Percentiles rank a stretch among this genome's conserved stretches.
Conservation (phyloP, 1,140 invertebrate species). For the Macrosteles quadrilineatus region DNA sequence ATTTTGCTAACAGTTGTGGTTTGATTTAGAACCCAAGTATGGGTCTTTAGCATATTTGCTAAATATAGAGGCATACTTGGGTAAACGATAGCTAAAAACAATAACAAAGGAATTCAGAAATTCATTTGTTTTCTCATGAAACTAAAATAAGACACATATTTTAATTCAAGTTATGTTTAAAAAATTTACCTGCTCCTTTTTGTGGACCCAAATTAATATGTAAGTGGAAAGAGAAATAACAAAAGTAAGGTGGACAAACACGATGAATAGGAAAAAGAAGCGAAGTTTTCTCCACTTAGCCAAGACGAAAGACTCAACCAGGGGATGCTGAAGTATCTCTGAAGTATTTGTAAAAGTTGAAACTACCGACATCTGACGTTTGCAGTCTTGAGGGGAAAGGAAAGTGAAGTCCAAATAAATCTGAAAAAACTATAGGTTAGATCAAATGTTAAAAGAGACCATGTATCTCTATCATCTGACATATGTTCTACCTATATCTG, state of each 20-base stretch:
- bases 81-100: no score
- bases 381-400: constrained; percentile 39
- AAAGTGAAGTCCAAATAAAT: constrained; percentile 42
- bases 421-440: constrained; percentile 39
- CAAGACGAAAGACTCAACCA: constrained; percentile 50
- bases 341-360: constrained; percentile 43
- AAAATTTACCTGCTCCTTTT: background rate
- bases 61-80: no score
- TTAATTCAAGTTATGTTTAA: no score
- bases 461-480: no score
- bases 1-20: no score
- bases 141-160: no score
- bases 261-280: constrained; percentile 48
- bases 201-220: constrained; percentile 37
- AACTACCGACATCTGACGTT: constrained; percentile 48
- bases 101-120: no score
- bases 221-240: constrained; percentile 43
- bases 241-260: constrained; percentile 49
- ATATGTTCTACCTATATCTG: no score
- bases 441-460: no score
- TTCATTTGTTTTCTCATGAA: no score
- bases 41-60: no score
- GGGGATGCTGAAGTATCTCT: constrained; percentile 51
- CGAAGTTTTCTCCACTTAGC: constrained; percentile 51
- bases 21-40: no score